Percentiles rank a stretch among this genome's conserved stretches.
These are phyloP conservation scores for Globodera rostochiensis DNA, from an alignment of 1,140 invertebrate genomes.

Conservation along the genomic window DNA sequence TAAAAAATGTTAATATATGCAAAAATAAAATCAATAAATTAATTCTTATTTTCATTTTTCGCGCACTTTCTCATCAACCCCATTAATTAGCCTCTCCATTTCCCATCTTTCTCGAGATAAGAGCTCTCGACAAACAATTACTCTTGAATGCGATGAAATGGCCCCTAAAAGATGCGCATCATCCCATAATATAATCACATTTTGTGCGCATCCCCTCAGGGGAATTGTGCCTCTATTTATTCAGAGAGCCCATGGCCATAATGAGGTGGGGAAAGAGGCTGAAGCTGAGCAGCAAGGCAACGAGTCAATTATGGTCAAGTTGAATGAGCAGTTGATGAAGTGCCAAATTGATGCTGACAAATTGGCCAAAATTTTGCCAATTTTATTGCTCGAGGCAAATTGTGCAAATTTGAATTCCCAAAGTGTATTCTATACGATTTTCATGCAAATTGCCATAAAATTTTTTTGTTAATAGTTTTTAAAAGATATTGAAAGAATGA, in stretches of 20 bases:
- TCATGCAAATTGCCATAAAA: too few species aligned
- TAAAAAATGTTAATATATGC: too few species aligned
- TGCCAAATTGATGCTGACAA: conserved; percentile 2
- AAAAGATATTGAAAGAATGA: too few species aligned
- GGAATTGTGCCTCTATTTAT: not conserved
- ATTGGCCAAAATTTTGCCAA: not conserved
- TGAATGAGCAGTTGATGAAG: conserved; percentile 5
- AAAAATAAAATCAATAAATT: too few species aligned
- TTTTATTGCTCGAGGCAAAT: not conserved
- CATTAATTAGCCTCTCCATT: too few species aligned
- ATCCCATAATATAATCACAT: conserved; percentile 10
- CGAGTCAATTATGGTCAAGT: conserved; percentile 2
- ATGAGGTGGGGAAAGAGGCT: not conserved
- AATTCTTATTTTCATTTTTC: too few species aligned
- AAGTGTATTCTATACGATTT: too few species aligned
- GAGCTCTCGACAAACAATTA: conserved; percentile 7
- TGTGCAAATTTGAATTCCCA: not conserved
- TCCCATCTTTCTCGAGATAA: too few species aligned
- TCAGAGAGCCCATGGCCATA: not conserved
- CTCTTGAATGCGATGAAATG: not conserved
- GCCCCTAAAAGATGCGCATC: not conserved
- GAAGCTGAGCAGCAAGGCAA: not conserved
- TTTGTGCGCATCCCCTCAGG: conserved; percentile 4
- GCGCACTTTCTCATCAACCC: too few species aligned
- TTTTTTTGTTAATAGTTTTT: too few species aligned